These are phyloP conservation scores for Callipepla californica DNA, from an alignment of 2,113 vertebrate genomes.

Conservation along the genomic window DNA sequence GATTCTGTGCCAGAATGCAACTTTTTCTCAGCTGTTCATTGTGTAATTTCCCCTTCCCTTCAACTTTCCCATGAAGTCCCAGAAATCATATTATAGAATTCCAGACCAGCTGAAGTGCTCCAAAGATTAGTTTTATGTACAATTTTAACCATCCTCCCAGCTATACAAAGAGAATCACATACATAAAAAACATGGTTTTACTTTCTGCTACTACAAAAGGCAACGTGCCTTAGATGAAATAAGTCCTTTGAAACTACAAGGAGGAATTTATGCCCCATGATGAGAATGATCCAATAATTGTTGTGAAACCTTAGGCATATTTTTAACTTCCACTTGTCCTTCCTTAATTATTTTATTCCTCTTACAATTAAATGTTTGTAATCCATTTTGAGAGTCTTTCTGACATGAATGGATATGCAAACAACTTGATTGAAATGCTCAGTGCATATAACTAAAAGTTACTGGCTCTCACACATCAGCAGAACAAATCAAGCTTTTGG, in stretches of 20 bases:
- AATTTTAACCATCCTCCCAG: constrained; percentile 63
- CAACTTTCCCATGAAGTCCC: constrained; percentile 86
- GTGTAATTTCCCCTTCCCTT: constrained; percentile 78
- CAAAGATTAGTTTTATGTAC: constrained; percentile 64
- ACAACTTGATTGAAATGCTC: constrained; percentile 69
- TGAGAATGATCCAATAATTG: constrained; percentile 70
- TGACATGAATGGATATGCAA: constrained; percentile 70
- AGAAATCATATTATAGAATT: constrained; percentile 81
- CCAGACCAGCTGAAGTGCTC: constrained; percentile 70
- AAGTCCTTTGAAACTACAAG: constrained; percentile 75
- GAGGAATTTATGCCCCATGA: constrained; percentile 62
- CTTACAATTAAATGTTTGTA: constrained; percentile 73
- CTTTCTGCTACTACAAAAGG: constrained; percentile 69
- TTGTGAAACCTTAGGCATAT: constrained; percentile 71
- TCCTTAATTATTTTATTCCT: constrained; percentile 66
- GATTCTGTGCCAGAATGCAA: constrained; percentile 86
- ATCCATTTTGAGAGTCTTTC: constrained; percentile 67
- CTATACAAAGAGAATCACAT: constrained; percentile 54
- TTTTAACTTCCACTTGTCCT: constrained; percentile 74
- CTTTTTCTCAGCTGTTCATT: constrained; percentile 84
- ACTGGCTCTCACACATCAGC: constrained; percentile 70
- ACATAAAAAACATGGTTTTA: constrained; percentile 60
- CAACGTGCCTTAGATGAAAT: constrained; percentile 54
- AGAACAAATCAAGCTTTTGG: constrained; percentile 66
- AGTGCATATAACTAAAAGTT: constrained; percentile 69